phyloP scores from a whole-genome alignment of 2,113 vertebrate species.

The Bagarius yarrelli region DNA sequence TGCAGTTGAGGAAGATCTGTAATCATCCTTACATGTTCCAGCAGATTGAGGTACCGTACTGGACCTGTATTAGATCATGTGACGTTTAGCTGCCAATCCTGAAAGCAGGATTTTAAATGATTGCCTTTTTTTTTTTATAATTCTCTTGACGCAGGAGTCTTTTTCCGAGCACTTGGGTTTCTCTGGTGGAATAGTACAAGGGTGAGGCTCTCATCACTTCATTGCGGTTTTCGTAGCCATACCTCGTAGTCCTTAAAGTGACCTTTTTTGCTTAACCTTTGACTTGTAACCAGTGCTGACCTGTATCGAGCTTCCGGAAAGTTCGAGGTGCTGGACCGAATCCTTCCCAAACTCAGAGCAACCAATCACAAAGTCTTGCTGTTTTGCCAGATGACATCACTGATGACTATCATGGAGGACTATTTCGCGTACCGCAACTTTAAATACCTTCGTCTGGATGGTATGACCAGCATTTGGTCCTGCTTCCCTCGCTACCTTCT shows the following conservation, averaged over 20 bases:
- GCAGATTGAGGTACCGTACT: conserved; percentile 85
- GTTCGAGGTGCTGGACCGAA: conserved; percentile 92
- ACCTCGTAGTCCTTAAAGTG: neutral
- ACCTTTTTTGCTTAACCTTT: neutral
- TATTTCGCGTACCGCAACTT: conserved; percentile 94
- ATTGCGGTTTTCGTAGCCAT: neutral
- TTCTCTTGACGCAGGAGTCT: conserved; percentile 78
- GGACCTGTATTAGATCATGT: neutral
- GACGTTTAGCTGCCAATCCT: neutral
- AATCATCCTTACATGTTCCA: conserved; percentile 98
- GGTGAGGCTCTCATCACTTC: conserved; percentile 67
- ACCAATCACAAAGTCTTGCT: conserved; percentile 97
- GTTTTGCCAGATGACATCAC: conserved; percentile 97
- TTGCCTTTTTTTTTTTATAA: neutral
- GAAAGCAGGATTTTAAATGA: neutral
- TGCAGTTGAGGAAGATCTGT: conserved; percentile 97
- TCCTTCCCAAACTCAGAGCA: conserved; percentile 91
- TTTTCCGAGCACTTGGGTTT: conserved; percentile 95
- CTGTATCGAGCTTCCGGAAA: conserved; percentile 93
- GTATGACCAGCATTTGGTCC: conserved; percentile 68
- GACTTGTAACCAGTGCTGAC: conserved; percentile 72
- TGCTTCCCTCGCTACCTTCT: neutral
- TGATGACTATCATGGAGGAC: conserved; percentile 99
- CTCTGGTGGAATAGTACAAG: conserved; percentile 86
- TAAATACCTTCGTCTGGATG: conserved; percentile 95